Base-by-base conservation (phyloP, 2,113 vertebrate species). In the Gila orcuttii region DNA sequence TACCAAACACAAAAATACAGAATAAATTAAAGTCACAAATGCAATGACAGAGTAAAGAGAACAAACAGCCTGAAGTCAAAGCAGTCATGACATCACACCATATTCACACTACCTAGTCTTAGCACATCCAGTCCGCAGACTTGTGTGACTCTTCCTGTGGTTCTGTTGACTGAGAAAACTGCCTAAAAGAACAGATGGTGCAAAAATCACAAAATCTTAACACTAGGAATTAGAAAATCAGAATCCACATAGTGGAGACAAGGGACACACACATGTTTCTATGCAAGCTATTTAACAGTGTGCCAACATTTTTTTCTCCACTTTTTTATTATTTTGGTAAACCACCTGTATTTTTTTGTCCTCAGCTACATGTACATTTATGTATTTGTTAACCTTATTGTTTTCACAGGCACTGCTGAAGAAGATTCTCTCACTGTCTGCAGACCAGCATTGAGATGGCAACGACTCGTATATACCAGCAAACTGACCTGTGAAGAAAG, bases 391-490 rank as follows among this genome's bases (percentile, higher is more conserved):
- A 91, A 95, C 95, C 95, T 95, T 96, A 68, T 85, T 77, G 92
- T 95, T 96, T 80, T 93, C 94, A 88, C 92, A 86, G 82, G 94
- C 89, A 52, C 93, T 95, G 90, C 91, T 95, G 89, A 97, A 93
- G 52, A 96, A 86, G 0, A 97, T 89, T 73, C 90, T 91, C 89
- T 94, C 93, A 88, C 94, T 93, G 91, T 97, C 95, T 0, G 92
- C 92, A 0, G 96, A 95, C 96, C 96, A 97, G 91, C 96, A 97
- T 77, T 90, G 78, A 0, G 91, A 75, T 1, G 95, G 69, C 50
- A 94, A 79, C 0, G 90, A 74, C 62, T 94, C 93, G 77, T 96
- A 96, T n/a, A 96, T 71, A 13, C 95, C 95, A 64, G 91, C 92
- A 91, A 94, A 96, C 62, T 90, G 91, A 68, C 91, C 95, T 95